Evolutionary conservation across 2,113 vertebrate species (phyloP).

Genomic region (Urocitellus parryii): DNA sequence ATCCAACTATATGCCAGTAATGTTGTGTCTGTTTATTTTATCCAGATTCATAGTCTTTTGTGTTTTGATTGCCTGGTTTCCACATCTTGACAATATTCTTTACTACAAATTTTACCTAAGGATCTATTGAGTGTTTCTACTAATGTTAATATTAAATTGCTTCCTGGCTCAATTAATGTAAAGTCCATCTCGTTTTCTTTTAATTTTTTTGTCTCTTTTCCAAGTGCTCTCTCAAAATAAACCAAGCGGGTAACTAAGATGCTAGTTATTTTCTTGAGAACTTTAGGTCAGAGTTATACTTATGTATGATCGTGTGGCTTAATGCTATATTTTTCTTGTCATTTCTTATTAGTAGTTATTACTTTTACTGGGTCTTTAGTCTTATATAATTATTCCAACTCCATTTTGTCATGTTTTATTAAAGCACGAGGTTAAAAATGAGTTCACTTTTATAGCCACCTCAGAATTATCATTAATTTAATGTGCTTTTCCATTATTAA

Average conservation of each 20-base stretch:
- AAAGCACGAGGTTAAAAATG: constrained; percentile 61
- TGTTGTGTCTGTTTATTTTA: constrained; percentile 17
- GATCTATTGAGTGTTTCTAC: not conserved
- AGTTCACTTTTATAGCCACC: constrained; percentile 12
- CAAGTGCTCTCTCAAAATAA: not conserved
- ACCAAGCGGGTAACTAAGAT: not conserved
- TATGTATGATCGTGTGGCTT: constrained; percentile 14
- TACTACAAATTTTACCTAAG: not conserved
- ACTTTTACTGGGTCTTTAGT: constrained; percentile 48
- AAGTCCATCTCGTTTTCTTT: not conserved
- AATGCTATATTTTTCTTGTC: not conserved
- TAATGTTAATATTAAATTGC: not conserved
- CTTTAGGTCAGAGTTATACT: not conserved
- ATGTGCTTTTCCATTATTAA: constrained; percentile 43
- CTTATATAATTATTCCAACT: constrained; percentile 36
- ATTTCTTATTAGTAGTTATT: constrained; percentile 21
- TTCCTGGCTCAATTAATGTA: not conserved
- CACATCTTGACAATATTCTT: not conserved
- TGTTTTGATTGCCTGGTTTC: constrained; percentile 2
- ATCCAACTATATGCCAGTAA: not conserved
- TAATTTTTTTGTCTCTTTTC: not conserved
- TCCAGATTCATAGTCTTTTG: not conserved
- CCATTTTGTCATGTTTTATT: constrained; percentile 64
- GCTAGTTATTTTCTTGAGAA: constrained; percentile 17
- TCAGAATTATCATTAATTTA: constrained; percentile 55